Percentiles rank a stretch among this genome's conserved stretches.
Conservation (phyloP, 2,113 vertebrate genomes). For the Thamnophis sirtalis region DNA sequence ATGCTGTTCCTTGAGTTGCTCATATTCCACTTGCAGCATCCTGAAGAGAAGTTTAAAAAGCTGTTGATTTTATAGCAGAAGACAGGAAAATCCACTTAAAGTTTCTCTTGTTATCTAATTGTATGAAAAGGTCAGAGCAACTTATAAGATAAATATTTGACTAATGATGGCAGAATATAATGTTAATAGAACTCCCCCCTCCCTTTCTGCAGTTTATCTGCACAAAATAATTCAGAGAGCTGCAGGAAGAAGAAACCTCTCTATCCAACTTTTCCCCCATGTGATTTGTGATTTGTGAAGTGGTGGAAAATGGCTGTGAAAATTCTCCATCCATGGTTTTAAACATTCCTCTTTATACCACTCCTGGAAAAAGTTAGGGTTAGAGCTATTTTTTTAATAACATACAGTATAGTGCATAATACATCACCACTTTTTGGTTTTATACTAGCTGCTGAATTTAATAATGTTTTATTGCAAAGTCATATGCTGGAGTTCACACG, state of each 20-base stretch:
- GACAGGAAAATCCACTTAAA: background rate
- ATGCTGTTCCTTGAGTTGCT: slow-evolving; percentile 89
- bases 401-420: background rate
- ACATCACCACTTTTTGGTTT: background rate
- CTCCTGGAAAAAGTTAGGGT: background rate
- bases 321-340: background rate
- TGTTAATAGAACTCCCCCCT: background rate
- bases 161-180: background rate
- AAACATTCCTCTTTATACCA: background rate
- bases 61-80: background rate
- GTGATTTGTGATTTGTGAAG: background rate
- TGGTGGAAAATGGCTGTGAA: background rate
- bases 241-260: background rate
- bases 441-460: background rate
- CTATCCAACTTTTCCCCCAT: background rate
- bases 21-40: slow-evolving; percentile 86
- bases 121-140: background rate
- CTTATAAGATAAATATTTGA: background rate
- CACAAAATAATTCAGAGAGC: background rate
- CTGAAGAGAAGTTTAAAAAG: slow-evolving; percentile 59
- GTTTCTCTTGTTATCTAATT: background rate
- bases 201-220: background rate
- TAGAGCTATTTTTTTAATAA: background rate
- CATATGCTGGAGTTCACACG: background rate
- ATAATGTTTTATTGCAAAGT: background rate